phyloP scores from a whole-genome alignment of 23 tunicate species.

The Clavelina lepadiformis region DNA sequence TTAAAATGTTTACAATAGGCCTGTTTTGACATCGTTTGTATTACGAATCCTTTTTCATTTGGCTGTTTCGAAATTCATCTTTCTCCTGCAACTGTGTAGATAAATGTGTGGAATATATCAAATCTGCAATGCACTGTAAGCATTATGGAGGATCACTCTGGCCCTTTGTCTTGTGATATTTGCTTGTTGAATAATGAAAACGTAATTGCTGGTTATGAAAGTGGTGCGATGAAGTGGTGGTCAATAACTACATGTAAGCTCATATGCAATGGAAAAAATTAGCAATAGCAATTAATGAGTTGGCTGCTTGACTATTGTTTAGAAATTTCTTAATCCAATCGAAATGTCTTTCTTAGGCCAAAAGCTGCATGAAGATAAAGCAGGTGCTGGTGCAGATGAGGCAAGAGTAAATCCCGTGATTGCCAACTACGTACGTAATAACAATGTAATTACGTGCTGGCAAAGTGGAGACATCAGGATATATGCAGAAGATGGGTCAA shows the following conservation, averaged over 20 bases:
- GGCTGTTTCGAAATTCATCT: too few species aligned
- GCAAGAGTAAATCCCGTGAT: too few species aligned
- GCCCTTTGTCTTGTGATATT: conserved; percentile 4
- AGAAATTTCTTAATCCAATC: too few species aligned
- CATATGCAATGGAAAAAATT: not conserved
- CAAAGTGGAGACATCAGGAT: too few species aligned
- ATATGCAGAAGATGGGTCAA: too few species aligned
- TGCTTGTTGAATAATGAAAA: not conserved
- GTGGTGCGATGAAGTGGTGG: conserved; percentile 26
- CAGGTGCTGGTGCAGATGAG: too few species aligned
- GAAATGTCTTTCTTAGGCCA: too few species aligned
- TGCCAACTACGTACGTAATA: too few species aligned
- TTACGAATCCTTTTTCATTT: too few species aligned
- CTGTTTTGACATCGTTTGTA: not conserved
- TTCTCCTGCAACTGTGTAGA: conserved; percentile 10
- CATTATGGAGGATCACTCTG: not conserved
- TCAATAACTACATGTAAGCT: conserved; percentile 1
- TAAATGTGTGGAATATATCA: conserved; percentile 36
- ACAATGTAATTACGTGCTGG: too few species aligned
- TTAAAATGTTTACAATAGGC: not conserved
- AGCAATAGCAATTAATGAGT: not conserved
- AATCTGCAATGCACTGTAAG: conserved; percentile 2
- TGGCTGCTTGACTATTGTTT: too few species aligned
- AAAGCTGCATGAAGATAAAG: too few species aligned
- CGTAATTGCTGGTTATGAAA: conserved; percentile 35